Percentiles rank a stretch among this genome's conserved stretches.
Evolutionary conservation across 2,797 vertebrate species (phyloP).

Genomic region (Kryptolebias ocellatus): DNA sequence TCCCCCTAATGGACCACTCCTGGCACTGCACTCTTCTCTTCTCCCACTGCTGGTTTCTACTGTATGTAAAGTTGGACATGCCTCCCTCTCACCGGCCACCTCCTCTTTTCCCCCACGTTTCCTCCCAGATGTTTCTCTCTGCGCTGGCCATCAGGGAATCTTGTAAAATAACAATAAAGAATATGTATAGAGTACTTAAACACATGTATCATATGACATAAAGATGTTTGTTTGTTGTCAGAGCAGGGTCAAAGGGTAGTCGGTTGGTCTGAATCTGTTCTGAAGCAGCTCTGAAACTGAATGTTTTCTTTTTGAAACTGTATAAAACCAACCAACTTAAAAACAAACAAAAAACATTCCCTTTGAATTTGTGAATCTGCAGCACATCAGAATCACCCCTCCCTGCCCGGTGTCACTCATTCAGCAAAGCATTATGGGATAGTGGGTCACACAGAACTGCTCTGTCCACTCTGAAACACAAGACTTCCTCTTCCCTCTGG

Average conservation of each 20-base stretch:
- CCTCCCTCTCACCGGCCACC: slow-evolving; percentile 4
- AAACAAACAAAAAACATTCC: not conserved
- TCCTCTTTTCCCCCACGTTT: slow-evolving; percentile 12
- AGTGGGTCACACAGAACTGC: slow-evolving; percentile 48
- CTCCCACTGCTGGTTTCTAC: slow-evolving; percentile 62
- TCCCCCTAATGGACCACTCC: slow-evolving; percentile 77
- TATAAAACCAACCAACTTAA: slow-evolving; percentile 13
- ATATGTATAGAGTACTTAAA: slow-evolving; percentile 67
- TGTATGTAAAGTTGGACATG: slow-evolving; percentile 61
- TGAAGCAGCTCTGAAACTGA: slow-evolving; percentile 44
- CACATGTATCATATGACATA: slow-evolving; percentile 68
- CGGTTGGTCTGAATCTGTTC: slow-evolving; percentile 32
- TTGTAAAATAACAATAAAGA: slow-evolving; percentile 79
- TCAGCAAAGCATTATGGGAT: slow-evolving; percentile 58
- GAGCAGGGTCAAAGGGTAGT: slow-evolving; percentile 30
- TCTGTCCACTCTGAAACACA: slow-evolving; percentile 48
- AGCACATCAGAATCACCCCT: slow-evolving; percentile 18
- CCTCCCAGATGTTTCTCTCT: slow-evolving; percentile 80
- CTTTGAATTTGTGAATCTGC: slow-evolving; percentile 7
- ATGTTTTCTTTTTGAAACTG: slow-evolving; percentile 42
- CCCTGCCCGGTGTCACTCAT: slow-evolving; percentile 11
- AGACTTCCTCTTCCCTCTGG: slow-evolving; percentile 11
- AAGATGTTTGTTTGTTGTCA: slow-evolving; percentile 33
- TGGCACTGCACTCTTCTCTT: slow-evolving; percentile 58
- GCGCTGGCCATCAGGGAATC: slow-evolving; percentile 87